Base-by-base conservation (phyloP, 2,113 vertebrate genomes). In the Melanotaenia duboulayi region DNA sequence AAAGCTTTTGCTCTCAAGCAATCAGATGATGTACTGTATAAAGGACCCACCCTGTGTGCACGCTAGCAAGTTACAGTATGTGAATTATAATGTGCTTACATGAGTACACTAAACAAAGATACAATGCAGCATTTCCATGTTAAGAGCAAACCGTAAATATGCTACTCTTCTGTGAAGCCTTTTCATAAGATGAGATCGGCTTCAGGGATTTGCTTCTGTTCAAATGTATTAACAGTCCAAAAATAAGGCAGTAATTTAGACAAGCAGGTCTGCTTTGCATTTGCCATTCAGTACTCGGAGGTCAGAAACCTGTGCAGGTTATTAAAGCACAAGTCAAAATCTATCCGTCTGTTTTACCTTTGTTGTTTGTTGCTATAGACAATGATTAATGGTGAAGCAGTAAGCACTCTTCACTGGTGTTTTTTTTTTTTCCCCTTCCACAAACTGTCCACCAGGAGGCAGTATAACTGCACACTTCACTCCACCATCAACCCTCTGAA, bases 381-480 rank as follows among this genome's bases (percentile, higher is more conserved):
- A 14, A 62, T 66, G 58, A 55, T 44, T 56, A 51, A 68, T 63
- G 42, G 57, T 51, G 25, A 49, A 59, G 14, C 23, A 28, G 16
- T 22, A 23, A 11, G 11, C 39, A 23, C 57, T 35, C 11, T 64
- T 35, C n/a, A 46, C 39, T n/a, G n/a, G 50, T 42, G 32, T 12
- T 13, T 22, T 19, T 46, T 71, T 44, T n/a, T 16, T 40, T 17
- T 16, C 3, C 0, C 7, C 17, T 8, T 64, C 19, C 48, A 11
- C 7, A 42, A 44, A 39, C 3, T 17, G 8, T 75, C 89, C 93
- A 93, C 81, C 25, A 71, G 89, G 86, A 81, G 92, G 86, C 93
- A 90, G 83, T 71, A 58, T 24, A 78, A 56, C 56, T 78, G 71
- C 88, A 92, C 62, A 24, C 23, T 54, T 65, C 48, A 71, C 14